These are phyloP conservation scores for Scalopus aquaticus DNA, from an alignment of 2,113 vertebrate species.

Conservation along the genomic window DNA sequence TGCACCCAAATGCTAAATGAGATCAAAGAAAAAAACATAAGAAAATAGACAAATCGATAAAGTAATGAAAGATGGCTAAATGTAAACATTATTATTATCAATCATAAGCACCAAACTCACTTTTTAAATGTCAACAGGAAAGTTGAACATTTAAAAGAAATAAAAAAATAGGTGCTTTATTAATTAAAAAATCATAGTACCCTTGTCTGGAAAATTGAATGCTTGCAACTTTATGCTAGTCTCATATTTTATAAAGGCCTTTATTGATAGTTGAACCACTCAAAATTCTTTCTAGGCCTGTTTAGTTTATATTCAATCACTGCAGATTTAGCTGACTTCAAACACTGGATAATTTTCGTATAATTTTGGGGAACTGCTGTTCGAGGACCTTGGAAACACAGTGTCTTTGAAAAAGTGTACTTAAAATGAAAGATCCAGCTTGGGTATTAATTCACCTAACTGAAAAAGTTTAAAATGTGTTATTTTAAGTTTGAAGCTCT, in stretches of 20 bases:
- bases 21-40: constrained; percentile 50
- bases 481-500: neutral
- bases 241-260: constrained; percentile 41
- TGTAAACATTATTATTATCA: constrained; percentile 65
- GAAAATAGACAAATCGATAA: constrained; percentile 67
- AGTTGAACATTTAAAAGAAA: constrained; percentile 47
- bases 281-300: constrained; percentile 18
- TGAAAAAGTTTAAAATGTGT: neutral
- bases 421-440: neutral
- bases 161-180: constrained; percentile 20
- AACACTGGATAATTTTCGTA: constrained; percentile 3
- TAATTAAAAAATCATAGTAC: constrained; percentile 58
- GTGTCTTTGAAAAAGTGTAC: neutral
- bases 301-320: constrained; percentile 8
- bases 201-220: constrained; percentile 59
- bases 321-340: constrained; percentile 32
- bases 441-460: neutral
- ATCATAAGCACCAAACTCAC: constrained; percentile 33
- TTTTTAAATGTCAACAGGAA: constrained; percentile 63
- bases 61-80: constrained; percentile 63
- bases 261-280: constrained; percentile 52
- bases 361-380: neutral
- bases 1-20: constrained; percentile 67
- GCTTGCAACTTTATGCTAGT: constrained; percentile 14
- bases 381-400: neutral